Evolutionary conservation across 2,113 vertebrate genomes (phyloP), one percentile per base, ranked within the genome.

Genomic region (Cottus gobio): DNA sequence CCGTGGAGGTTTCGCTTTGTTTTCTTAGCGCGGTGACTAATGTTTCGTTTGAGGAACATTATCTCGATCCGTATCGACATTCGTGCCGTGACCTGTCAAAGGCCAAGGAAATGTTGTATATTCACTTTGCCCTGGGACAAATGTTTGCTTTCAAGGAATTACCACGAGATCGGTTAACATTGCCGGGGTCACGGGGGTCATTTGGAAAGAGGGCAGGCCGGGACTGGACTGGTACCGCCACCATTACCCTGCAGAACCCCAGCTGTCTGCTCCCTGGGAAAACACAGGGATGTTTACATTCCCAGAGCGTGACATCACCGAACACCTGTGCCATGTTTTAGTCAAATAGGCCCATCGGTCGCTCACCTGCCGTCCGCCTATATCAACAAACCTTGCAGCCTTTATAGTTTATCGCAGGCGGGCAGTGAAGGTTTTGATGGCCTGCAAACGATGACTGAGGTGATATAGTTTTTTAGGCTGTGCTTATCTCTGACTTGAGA

Each of bases 211-310:
- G 56, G 79, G 58, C 63, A 60, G 34, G 60, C 63, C 24, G 64
- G 39, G 69, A 70, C 48, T 58, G 75, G 64, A 86, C 61, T 72
- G 71, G 87, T 90, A 83, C 85, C 82, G 60, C 61, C 73, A 36
- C 37, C 66, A 72, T 84, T 71, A 68, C 71, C 86, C 76, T 56
- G 77, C 75, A 84, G 78, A 83, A 79, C 83, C 57, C 75, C 86
- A 92, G 88, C 90, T 87, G 85, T 66, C 69, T 54, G 74, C 82
- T 52, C 82, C 82, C 20, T 86, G 79, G 75, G 83, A 88, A 90
- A 92, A 92, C 83, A 91, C 57, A 31, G 39, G 8, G 11, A 30
- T 90, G 82, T 93, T 94, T 93, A 89, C 87, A 84, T 93, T 93
- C 87, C 65, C 69, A 52, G 5, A 12, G 54, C 24, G 69, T 93